A percentile compares a stretch with the other conserved stretches of the same genome.
Conservation (phyloP, 2,797 vertebrate species). For the Tarsius wallacei region DNA sequence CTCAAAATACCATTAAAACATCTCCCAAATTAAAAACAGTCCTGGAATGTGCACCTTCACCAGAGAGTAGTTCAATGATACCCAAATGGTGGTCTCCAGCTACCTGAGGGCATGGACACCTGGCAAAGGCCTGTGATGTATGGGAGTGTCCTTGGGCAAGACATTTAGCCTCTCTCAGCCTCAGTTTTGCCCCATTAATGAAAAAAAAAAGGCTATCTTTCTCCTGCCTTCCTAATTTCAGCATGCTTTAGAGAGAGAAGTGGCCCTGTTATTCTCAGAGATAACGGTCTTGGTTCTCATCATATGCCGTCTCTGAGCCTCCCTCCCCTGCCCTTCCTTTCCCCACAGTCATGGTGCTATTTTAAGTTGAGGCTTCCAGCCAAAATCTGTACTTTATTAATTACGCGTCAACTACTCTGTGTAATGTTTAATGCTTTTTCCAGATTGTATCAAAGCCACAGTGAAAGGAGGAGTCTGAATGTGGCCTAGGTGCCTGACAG, state of each 20-base stretch:
- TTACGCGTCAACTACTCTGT: conserved; percentile 84
- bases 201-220: not conserved
- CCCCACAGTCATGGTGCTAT: conserved; percentile 73
- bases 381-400: conserved; percentile 90
- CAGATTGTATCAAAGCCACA: conserved; percentile 83
- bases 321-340: conserved; percentile 43
- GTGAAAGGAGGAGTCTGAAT: conserved; percentile 58
- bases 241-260: not conserved
- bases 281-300: not conserved
- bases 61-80: not conserved
- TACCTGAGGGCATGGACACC: not conserved
- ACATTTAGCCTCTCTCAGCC: not conserved
- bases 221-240: conserved; percentile 18
- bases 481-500: conserved; percentile 5
- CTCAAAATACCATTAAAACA: conserved; percentile 79
- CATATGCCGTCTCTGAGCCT: not conserved
- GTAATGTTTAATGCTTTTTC: conserved; percentile 85
- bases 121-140: not conserved
- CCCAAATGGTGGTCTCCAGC: no score
- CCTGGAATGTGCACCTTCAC: not conserved
- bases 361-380: conserved; percentile 86
- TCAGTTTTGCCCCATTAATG: conserved; percentile 13
- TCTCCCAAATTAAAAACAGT: conserved; percentile 76
- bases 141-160: not conserved
- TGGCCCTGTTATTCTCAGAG: not conserved